Evolutionary conservation across 2,797 vertebrate genomes (phyloP), one percentile per base, ranked within the genome.

Genomic region (Caiman crocodilus): DNA sequence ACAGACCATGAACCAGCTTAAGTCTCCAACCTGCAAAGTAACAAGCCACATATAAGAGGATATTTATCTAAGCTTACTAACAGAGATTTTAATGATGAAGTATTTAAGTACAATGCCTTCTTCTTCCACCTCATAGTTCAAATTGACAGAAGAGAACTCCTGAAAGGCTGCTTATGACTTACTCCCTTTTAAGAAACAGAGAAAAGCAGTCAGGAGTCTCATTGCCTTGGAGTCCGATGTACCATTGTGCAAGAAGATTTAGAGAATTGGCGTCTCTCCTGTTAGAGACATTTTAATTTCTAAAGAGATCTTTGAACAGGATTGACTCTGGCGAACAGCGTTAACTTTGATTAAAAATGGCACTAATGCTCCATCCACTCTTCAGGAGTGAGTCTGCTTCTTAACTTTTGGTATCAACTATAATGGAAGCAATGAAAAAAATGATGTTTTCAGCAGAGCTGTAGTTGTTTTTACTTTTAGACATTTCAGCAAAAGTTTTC

Each of bases 101-200:
- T 10, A 9, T 5, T 65, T n/a, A 65, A 64, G 12, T 15, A 2
- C n/a, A n/a, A 50, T 50, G 42, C 42, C 42, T 11, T 11, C 42
- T 42, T 42, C 42, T 50, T 50, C 42, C 42, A 50, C 9, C 14
- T 4, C 18, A 25, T 56, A 14, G 8, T 26, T 26, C 25, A 11
- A 56, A 12, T 76, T 81, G 85, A 74, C 42, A 88, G 30, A 77
- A 85, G 81, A 59, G 69, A 79, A 42, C 84, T 35, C 20, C 79
- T 2, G 28, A 57, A 92, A 56, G 9, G 10, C 42, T 50, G 42
- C 42, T 50, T 50, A 50, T 16, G 64, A 82, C 0, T 0, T 50
- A 21, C 13, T 75, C 59, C 50, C 1, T 0, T 35, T 56, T 42
- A 90, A 90, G 83, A 90, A 87, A 21, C 57, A 88, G 84, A 91